phyloP scores from a whole-genome alignment of 30 jellyfish, hydroid and myxozoan species.

The Phacellophora camtschatica region DNA sequence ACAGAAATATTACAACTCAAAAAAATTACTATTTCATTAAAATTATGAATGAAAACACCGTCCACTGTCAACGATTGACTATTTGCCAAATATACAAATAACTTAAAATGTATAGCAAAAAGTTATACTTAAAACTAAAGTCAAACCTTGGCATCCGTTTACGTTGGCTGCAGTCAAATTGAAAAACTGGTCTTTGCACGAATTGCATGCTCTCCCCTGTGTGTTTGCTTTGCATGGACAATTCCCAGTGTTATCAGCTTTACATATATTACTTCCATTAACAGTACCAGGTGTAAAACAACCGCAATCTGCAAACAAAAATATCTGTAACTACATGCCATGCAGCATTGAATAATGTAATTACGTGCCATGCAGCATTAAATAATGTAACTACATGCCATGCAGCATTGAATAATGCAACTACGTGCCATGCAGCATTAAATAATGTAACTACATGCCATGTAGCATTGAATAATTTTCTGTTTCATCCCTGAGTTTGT shows the following conservation, averaged over 20 bases:
- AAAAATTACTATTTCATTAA: too few relatives aligned
- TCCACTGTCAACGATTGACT: neutral
- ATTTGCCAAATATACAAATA: neutral
- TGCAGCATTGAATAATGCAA: too few relatives aligned
- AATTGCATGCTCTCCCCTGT: constrained; percentile 61
- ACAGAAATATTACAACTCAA: too few relatives aligned
- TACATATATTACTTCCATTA: constrained; percentile 66
- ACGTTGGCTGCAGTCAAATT: constrained; percentile 42
- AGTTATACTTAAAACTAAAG: neutral
- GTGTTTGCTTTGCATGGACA: constrained; percentile 83
- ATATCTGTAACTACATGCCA: neutral
- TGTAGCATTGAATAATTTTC: too few relatives aligned
- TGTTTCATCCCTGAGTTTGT: too few relatives aligned
- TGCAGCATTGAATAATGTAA: neutral
- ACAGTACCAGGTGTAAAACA: constrained; percentile 77
- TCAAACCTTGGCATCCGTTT: constrained; percentile 79
- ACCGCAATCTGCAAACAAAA: constrained; percentile 36
- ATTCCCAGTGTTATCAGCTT: constrained; percentile 39
- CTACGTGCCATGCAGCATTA: too few relatives aligned
- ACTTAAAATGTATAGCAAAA: neutral
- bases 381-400: neutral
- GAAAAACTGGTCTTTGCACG: constrained; percentile 59
- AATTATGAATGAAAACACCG: too few relatives aligned
- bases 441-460: too few relatives aligned
- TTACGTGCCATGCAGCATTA: neutral